Evolutionary conservation across 2,888 invertebrate genomes (phyloP).

Genomic region (Acronicta alni): DNA sequence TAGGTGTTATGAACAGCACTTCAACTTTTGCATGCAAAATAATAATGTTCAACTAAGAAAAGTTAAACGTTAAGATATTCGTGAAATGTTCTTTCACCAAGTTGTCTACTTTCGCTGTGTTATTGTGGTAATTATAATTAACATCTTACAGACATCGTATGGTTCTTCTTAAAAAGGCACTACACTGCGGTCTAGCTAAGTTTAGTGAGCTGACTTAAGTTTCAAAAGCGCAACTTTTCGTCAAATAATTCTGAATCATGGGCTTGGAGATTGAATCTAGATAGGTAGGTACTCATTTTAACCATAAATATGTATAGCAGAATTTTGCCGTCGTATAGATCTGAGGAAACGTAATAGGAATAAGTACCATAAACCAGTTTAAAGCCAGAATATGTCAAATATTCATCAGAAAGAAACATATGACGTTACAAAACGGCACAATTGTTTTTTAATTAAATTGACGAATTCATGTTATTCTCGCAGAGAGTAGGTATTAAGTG

Average conservation of each 20-base stretch:
- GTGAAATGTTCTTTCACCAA: slow-evolving; percentile 3
- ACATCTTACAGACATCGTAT: slow-evolving; percentile 27
- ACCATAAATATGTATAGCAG: neutral
- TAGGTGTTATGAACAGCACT: neutral
- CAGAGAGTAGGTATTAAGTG: slow-evolving; percentile 7
- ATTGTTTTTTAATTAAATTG: neutral
- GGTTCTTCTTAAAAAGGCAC: slow-evolving; percentile 23
- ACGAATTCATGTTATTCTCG: neutral
- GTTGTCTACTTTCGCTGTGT: slow-evolving; percentile 14
- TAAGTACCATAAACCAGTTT: no score
- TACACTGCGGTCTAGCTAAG: slow-evolving; percentile 26
- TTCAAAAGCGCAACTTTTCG: slow-evolving; percentile 29
- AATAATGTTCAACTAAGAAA: neutral
- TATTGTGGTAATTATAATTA: slow-evolving; percentile 35
- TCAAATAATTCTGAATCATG: slow-evolving; percentile 19
- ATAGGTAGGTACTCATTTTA: no score
- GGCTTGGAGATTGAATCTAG: neutral
- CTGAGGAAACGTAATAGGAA: no score
- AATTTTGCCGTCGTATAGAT: no score
- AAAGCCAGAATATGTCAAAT: no score
- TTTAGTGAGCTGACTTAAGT: slow-evolving; percentile 31
- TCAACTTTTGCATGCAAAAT: neutral
- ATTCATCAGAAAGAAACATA: no score
- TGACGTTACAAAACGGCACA: no score
- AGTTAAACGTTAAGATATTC: slow-evolving; percentile 4